A percentile compares a stretch with the other conserved stretches of the same genome.
phyloP scores from a whole-genome alignment of 92 coral and sea anemone species.

The Parazoanthus atlanticus region DNA sequence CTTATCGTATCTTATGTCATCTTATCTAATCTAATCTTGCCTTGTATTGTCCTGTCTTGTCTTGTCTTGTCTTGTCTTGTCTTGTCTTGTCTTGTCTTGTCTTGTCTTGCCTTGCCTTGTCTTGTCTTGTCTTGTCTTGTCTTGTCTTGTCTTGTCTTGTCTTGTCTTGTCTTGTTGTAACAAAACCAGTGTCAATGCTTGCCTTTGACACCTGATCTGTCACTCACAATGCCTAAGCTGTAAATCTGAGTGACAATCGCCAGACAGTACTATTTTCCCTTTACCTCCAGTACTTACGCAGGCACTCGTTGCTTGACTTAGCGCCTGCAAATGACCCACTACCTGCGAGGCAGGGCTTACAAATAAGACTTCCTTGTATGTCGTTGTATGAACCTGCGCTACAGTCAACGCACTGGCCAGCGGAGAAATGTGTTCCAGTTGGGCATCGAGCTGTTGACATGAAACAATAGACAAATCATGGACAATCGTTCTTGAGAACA shows the following conservation, averaged over 20 bases:
- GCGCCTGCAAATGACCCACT: conserved; percentile 66
- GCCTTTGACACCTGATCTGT: background rate
- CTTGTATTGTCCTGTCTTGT: too few relatives aligned
- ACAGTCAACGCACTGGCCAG: conserved; percentile 67
- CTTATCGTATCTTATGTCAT: too few relatives aligned
- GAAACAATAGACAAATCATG: background rate
- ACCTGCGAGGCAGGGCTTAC: conserved; percentile 62
- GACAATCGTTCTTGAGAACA: background rate
- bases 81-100: too few relatives aligned
- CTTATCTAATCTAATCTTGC: too few relatives aligned
- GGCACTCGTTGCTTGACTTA: conserved; percentile 47
- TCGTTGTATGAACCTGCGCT: conserved; percentile 80
- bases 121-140: too few relatives aligned
- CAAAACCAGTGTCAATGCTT: too few relatives aligned
- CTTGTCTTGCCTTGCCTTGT: background rate
- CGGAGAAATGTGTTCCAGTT: conserved; percentile 62
- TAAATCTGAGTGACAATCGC: background rate
- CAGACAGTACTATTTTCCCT: background rate
- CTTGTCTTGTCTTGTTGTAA: too few relatives aligned
- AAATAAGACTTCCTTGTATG: conserved; percentile 65
- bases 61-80: too few relatives aligned
- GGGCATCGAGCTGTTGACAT: conserved; percentile 83
- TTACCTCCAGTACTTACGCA: conserved; percentile 48
- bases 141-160: too few relatives aligned
- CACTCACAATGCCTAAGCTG: background rate